phyloP scores from a whole-genome alignment of 2,113 vertebrate genomes.

The Isichthys henryi region DNA sequence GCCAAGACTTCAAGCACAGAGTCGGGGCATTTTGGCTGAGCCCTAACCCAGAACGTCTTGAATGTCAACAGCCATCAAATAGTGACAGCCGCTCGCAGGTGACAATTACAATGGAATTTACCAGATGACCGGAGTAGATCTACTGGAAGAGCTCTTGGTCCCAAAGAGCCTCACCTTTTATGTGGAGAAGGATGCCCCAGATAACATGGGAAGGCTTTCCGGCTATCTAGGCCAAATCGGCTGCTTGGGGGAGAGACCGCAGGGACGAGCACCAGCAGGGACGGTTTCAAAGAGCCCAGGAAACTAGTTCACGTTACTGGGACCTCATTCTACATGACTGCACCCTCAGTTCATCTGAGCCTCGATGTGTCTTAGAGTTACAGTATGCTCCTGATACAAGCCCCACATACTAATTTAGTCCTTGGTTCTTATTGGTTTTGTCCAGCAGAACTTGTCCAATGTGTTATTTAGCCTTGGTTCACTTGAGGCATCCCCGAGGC shows the following conservation, averaged over 20 bases:
- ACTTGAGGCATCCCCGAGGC: neutral
- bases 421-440: neutral
- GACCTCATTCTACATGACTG: slow-evolving; percentile 36
- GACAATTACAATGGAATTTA: neutral
- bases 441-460: neutral
- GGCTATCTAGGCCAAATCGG: slow-evolving; percentile 51
- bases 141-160: neutral
- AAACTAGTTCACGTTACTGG: slow-evolving; percentile 57
- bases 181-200: slow-evolving; percentile 44
- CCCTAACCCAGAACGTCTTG: neutral
- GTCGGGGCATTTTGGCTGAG: neutral
- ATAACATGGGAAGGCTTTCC: slow-evolving; percentile 39
- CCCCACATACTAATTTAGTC: neutral
- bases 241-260: slow-evolving; percentile 27
- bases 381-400: neutral
- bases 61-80: neutral
- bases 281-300: slow-evolving; percentile 49
- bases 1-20: neutral
- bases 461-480: neutral
- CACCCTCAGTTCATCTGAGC: neutral
- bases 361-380: neutral
- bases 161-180: slow-evolving; percentile 14
- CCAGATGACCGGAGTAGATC: neutral
- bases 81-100: neutral
- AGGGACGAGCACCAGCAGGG: slow-evolving; percentile 37